Evolutionary conservation across 2,113 vertebrate species (phyloP).

Genomic region (Meles meles): DNA sequence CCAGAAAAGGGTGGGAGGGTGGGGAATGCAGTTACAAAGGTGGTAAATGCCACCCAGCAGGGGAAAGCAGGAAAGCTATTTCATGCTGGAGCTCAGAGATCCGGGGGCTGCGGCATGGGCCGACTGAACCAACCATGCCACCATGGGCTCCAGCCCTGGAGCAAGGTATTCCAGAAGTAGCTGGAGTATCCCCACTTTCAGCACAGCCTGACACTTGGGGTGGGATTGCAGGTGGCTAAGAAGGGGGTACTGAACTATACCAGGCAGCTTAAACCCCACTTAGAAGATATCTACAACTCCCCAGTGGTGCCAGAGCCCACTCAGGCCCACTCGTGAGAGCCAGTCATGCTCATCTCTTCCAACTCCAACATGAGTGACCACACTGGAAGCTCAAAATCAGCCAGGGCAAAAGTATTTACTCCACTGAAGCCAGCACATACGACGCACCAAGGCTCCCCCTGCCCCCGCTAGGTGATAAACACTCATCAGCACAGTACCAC

Average conservation of each 20-base stretch:
- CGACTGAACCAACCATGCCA: not conserved
- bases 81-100: not conserved
- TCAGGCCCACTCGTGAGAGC: not conserved
- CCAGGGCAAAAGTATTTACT: not conserved
- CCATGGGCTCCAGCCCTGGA: not conserved
- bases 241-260: not conserved
- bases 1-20: not conserved
- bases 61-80: not conserved
- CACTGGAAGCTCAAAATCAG: not conserved
- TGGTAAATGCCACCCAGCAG: not conserved
- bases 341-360: accelerated
- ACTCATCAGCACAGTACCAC: not conserved
- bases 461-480: not conserved
- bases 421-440: not conserved
- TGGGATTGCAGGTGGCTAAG: too few species aligned
- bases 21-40: not conserved
- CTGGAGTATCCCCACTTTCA: not conserved
- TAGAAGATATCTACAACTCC: accelerated
- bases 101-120: too few species aligned
- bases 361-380: not conserved
- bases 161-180: not conserved
- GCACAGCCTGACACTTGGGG: not conserved
- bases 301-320: accelerated
- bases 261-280: not conserved
- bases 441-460: accelerated